A percentile compares a stretch with the other conserved stretches of the same genome.
Conservation (phyloP, 2,113 vertebrate species). For the Sphaerodactylus townsendi region DNA sequence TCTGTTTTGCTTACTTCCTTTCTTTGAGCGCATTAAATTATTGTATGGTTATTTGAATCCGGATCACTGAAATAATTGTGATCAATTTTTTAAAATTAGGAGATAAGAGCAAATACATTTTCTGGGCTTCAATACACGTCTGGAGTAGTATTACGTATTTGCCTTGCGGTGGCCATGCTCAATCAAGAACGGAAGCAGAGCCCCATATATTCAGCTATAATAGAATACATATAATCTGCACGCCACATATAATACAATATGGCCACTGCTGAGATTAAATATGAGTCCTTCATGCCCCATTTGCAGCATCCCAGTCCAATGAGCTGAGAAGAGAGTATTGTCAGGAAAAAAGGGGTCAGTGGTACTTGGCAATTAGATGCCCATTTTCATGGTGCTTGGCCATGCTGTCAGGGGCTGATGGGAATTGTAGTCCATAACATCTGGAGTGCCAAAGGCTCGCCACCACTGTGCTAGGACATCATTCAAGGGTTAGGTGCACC, state of each 20-base stretch:
- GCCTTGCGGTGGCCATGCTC: not conserved
- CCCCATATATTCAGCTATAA: not conserved
- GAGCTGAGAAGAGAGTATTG: constrained; percentile 17
- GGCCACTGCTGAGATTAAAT: not conserved
- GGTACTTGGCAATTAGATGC: not conserved
- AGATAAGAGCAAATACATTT: not conserved
- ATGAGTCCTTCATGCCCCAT: not conserved
- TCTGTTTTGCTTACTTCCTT: too few species aligned
- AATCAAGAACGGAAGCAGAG: not conserved
- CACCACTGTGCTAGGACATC: too few species aligned
- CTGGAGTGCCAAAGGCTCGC: too few species aligned
- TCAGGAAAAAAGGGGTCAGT: rapidly evolving
- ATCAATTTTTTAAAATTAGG: not conserved
- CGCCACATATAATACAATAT: not conserved
- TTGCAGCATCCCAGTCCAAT: constrained; percentile 1
- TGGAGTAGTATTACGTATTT: not conserved
- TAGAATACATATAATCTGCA: not conserved
- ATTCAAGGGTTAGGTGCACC: not conserved
- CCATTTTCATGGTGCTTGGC: constrained; percentile 27
- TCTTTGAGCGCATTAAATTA: too few species aligned
- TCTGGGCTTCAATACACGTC: not conserved
- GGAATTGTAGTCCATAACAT: too few species aligned
- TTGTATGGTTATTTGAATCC: too few species aligned
- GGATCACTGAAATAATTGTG: too few species aligned
- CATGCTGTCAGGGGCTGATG: too few species aligned